phyloP scores from a whole-genome alignment of 2,113 vertebrate genomes.

The Chiloscyllium plagiosum region DNA sequence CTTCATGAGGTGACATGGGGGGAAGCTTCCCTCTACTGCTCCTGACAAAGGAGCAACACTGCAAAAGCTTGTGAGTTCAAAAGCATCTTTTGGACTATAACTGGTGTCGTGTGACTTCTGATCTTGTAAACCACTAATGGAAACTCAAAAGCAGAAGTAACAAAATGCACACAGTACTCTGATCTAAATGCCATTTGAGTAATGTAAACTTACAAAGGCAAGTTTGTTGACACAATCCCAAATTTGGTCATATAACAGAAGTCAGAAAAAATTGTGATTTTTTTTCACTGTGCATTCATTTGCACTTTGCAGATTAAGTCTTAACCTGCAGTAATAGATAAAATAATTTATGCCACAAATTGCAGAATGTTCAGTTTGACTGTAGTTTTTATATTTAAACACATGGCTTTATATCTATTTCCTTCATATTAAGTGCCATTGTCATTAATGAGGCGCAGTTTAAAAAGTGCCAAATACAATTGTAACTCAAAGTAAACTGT shows the following conservation, averaged over 20 bases:
- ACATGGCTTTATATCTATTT: not conserved
- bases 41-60: too few species aligned
- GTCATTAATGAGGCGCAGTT: not conserved
- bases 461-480: not conserved
- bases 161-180: not conserved
- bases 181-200: not conserved
- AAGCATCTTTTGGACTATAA: too few species aligned
- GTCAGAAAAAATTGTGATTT: not conserved
- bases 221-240: not conserved
- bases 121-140: not conserved
- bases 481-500: not conserved
- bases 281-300: not conserved
- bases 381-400: not conserved
- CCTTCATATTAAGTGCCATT: not conserved
- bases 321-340: not conserved
- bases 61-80: too few species aligned
- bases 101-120: too few species aligned
- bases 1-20: too few species aligned
- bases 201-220: not conserved
- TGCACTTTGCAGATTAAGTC: not conserved
- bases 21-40: too few species aligned
- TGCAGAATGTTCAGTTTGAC: too few species aligned
- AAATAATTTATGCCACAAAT: not conserved
- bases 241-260: not conserved
- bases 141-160: not conserved